Conservation (phyloP, 2,797 vertebrate species). For the Parotocinclus haroldoi region DNA sequence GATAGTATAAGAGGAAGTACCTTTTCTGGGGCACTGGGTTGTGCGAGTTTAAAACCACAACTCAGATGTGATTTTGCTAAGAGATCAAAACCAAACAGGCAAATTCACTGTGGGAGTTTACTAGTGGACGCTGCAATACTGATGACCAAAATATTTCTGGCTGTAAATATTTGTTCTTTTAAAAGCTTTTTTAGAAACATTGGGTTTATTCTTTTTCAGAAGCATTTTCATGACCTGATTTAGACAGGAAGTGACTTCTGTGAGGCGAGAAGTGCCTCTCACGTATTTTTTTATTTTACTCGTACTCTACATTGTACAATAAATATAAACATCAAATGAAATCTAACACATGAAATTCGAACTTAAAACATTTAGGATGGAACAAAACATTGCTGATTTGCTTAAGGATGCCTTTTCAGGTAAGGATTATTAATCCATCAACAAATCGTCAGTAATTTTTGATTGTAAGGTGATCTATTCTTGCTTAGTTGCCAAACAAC, state of each 20-base stretch:
- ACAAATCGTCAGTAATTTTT: too few species aligned
- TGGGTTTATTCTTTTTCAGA: slow-evolving; percentile 1
- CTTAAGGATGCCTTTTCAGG: slow-evolving; percentile 64
- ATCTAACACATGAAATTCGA: too few species aligned
- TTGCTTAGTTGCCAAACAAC: too few species aligned
- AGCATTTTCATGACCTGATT: slow-evolving; percentile 46
- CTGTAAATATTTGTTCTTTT: too few species aligned
- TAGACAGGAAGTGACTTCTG: slow-evolving; percentile 69
- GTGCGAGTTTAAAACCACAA: not conserved
- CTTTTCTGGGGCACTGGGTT: not conserved
- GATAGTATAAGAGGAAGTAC: slow-evolving; percentile 31
- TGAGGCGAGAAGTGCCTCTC: slow-evolving; percentile 44
- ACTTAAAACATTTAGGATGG: slow-evolving; percentile 58
- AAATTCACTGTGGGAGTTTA: not conserved
- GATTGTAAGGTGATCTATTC: too few species aligned
- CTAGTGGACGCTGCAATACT: too few species aligned
- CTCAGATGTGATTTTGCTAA: slow-evolving; percentile 1
- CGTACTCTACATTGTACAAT: too few species aligned
- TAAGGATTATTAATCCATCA: slow-evolving; percentile 54
- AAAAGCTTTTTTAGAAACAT: not conserved
- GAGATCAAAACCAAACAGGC: slow-evolving; percentile 3
- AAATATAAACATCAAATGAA: not conserved
- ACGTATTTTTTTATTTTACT: slow-evolving; percentile 25
- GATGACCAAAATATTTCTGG: too few species aligned
- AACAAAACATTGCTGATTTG: slow-evolving; percentile 59